These are phyloP conservation scores for Eupithecia subfuscata DNA, from an alignment of 2,888 invertebrate species.

Conservation along the genomic window DNA sequence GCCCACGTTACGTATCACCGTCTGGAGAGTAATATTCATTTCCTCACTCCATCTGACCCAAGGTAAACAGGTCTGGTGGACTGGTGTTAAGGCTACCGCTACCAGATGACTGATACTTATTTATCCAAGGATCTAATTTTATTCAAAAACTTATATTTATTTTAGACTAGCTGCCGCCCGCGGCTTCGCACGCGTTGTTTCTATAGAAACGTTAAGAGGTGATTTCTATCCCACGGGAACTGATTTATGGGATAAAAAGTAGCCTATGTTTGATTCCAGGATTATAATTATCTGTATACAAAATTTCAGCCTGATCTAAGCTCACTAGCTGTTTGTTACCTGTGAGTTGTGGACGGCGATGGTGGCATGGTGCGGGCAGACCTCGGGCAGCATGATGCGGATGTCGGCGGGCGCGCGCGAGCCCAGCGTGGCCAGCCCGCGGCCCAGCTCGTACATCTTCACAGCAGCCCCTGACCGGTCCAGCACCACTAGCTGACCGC, in stretches of 20 bases:
- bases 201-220: no score
- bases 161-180: no score
- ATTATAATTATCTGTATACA: no score
- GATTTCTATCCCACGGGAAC: no score
- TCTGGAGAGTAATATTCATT: slow-evolving; percentile 54
- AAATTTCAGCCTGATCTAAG: no score
- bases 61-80: not conserved
- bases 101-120: no score
- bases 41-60: not conserved
- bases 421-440: slow-evolving; percentile 72
- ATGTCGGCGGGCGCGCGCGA: slow-evolving; percentile 70
- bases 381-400: slow-evolving; percentile 64
- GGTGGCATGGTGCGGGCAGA: slow-evolving; percentile 72
- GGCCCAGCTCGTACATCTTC: slow-evolving; percentile 62
- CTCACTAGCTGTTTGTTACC: slow-evolving; percentile 50
- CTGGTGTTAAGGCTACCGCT: not conserved
- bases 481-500: slow-evolving; percentile 72
- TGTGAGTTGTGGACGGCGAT: slow-evolving; percentile 69
- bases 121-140: no score
- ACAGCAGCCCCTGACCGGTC: slow-evolving; percentile 70
- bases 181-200: no score
- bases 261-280: no score
- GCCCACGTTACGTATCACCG: slow-evolving; percentile 75
- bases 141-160: no score
- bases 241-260: no score